phyloP scores from a whole-genome alignment of 1,140 invertebrate species.

The Bombus waltoni region DNA sequence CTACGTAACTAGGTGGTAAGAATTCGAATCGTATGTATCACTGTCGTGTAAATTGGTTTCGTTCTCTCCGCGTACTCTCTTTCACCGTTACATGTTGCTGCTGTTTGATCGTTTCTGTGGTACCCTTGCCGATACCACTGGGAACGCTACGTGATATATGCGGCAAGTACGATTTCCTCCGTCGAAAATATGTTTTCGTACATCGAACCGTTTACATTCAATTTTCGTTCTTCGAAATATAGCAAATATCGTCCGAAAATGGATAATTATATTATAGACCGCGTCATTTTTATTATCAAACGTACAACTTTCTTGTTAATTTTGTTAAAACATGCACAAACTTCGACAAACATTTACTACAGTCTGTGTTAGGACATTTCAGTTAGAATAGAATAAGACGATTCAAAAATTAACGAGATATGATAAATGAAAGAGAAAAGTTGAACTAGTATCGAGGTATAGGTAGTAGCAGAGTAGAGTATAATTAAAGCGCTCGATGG shows the following conservation, averaged over 20 bases:
- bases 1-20: conserved; percentile 61
- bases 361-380: too few species aligned
- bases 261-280: not conserved
- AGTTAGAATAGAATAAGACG: not conserved
- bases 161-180: not conserved
- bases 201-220: too few species aligned
- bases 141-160: not conserved
- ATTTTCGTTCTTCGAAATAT: not conserved
- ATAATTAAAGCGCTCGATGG: conserved; percentile 4
- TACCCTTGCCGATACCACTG: not conserved
- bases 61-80: conserved; percentile 17
- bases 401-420: not conserved
- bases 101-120: conserved; percentile 27
- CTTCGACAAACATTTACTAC: not conserved
- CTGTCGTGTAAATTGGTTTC: conserved; percentile 66
- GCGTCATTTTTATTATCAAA: not conserved
- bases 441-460: not conserved
- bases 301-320: not conserved
- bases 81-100: not conserved
- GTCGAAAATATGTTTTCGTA: not conserved
- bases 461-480: not conserved
- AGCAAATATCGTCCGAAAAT: not conserved
- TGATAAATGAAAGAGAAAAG: not conserved
- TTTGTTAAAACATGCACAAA: conserved; percentile 1
- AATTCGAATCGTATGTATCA: conserved; percentile 65